phyloP scores from a whole-genome alignment of 2,113 vertebrate genomes.

The Siniperca chuatsi region DNA sequence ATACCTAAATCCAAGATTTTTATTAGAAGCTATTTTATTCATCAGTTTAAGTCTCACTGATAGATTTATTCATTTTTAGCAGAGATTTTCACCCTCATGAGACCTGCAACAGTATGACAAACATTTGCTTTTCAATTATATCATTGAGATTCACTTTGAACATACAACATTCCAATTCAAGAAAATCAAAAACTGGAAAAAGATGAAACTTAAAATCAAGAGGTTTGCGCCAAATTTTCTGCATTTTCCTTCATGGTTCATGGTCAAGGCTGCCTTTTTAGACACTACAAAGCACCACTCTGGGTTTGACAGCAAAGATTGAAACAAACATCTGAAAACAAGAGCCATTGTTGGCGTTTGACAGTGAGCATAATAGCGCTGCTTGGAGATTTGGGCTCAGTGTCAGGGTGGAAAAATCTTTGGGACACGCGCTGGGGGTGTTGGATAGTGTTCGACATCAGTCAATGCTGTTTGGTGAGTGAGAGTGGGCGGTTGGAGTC shows the following conservation, averaged over 20 bases:
- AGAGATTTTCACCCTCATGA: not conserved
- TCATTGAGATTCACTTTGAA: not conserved
- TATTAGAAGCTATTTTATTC: not conserved
- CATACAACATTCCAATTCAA: not conserved
- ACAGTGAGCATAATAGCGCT: slow-evolving; percentile 70
- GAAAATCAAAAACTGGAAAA: not conserved
- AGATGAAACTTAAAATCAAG: not conserved
- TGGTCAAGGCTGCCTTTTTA: slow-evolving; percentile 63
- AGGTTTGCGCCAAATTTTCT: not conserved
- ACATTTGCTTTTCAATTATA: not conserved
- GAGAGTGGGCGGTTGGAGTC: slow-evolving; percentile 66
- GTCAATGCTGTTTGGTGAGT: slow-evolving; percentile 56
- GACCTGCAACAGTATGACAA: not conserved
- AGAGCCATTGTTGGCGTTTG: slow-evolving; percentile 71
- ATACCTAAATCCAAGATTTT: not conserved
- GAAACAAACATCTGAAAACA: slow-evolving; percentile 70
- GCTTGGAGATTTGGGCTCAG: slow-evolving; percentile 68
- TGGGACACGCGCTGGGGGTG: slow-evolving; percentile 66
- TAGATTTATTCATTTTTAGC: not conserved
- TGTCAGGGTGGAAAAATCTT: slow-evolving; percentile 70
- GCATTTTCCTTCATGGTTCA: slow-evolving; percentile 6
- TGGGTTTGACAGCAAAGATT: slow-evolving; percentile 44
- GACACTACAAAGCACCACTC: slow-evolving; percentile 45
- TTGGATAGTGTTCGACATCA: slow-evolving; percentile 67
- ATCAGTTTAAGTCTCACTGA: not conserved